A percentile compares a stretch with the other conserved stretches of the same genome.
Conservation (phyloP, 2,888 invertebrate genomes). For the Agrochola circellaris region DNA sequence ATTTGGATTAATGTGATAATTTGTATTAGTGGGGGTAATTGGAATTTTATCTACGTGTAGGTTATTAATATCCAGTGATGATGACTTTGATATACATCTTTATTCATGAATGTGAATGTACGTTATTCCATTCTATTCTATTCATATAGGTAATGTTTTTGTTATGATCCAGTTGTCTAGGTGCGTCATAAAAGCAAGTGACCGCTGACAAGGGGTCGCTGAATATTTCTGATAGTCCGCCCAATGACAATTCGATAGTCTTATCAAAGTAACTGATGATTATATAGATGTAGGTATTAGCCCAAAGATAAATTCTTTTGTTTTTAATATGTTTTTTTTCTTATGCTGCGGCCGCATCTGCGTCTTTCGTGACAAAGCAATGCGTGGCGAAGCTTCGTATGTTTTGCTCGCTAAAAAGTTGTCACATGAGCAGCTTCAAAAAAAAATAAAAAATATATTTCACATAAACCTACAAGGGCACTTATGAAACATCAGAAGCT, state of each 20-base stretch:
- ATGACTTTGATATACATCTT: constrained; percentile 6
- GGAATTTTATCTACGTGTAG: constrained; percentile 18
- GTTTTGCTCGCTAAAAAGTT: too few relatives aligned
- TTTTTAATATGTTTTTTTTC: neutral
- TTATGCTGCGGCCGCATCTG: too few relatives aligned
- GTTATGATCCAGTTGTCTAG: neutral
- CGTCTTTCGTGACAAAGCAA: too few relatives aligned
- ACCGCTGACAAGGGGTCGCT: neutral
- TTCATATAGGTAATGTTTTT: neutral
- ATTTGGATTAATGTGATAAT: constrained; percentile 46
- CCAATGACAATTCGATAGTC: neutral
- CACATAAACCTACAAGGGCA: too few relatives aligned
- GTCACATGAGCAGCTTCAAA: too few relatives aligned
- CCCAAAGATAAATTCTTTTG: neutral
- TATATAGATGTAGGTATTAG: neutral
- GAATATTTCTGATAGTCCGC: neutral
- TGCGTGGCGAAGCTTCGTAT: too few relatives aligned
- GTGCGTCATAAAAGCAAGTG: neutral
- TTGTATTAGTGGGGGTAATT: constrained; percentile 21
- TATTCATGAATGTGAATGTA: constrained; percentile 1
- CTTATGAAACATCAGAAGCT: too few relatives aligned
- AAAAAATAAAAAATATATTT: too few relatives aligned
- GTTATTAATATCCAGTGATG: neutral
- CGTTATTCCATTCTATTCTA: neutral
- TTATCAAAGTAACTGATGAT: neutral